Base-by-base conservation (phyloP, 2,113 vertebrate genomes). In the Regulus satrapa region DNA sequence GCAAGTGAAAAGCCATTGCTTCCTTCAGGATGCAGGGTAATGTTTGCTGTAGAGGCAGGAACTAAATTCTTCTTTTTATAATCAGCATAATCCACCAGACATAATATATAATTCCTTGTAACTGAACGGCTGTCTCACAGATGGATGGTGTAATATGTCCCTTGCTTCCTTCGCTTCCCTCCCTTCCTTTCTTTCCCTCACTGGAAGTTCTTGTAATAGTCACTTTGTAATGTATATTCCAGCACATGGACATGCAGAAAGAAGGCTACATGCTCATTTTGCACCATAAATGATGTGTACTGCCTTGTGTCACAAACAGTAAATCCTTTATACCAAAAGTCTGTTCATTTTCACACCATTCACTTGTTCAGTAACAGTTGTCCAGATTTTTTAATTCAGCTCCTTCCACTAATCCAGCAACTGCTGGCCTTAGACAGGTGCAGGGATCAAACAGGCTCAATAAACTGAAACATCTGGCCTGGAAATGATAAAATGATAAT, bases 391-490 rank as follows among this genome's bases (percentile, higher is more conserved):
- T 97, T 97, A 98, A 98, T 97, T 97, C 98, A 95, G 89, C 94
- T 97, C 96, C 95, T 98, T 98, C 97, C 92, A 68, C 97, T 98
- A 98, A 98, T 98, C 98, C 98, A 96, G 95, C 98, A 98, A 98
- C 98, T 98, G 98, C 98, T 98, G 97, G 96, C 96, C 85, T 90
- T 69, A 96, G 97, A 98, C 98, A 98, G 98, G 98, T 98, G 98
- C 98, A 98, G 96, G 98, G 98, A 98, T 98, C 98, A 98, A 98
- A 97, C 95, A 87, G 93, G 97, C 98, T 98, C 98, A 97, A 96
- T 97, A 98, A 98, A 98, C 97, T 96, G 96, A 98, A 98, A 98
- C 98, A 98, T 98, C 98, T 98, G 98, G 98, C 96, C 96, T 96
- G 67, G 88, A 97, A 97, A 97, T 97, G 97, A 98, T 98, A 98